phyloP scores from a whole-genome alignment of 2,888 invertebrate genomes.

The Allolobophora icterica region DNA sequence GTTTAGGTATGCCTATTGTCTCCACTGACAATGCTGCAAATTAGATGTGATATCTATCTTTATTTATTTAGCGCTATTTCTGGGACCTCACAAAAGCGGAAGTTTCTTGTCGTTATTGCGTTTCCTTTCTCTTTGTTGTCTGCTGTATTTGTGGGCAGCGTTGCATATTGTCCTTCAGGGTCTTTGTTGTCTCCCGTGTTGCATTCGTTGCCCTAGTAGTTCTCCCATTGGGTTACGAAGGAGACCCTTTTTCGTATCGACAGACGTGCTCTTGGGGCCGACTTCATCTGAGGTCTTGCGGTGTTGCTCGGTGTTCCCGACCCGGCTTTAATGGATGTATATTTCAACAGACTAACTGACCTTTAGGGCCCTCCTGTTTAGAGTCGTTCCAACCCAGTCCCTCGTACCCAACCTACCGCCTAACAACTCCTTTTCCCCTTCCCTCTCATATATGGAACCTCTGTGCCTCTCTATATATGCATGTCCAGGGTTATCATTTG shows the following conservation, averaged over 20 bases:
- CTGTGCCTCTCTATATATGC: too few relatives aligned
- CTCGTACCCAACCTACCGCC: too few relatives aligned
- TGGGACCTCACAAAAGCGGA: too few relatives aligned
- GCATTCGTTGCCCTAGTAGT: background rate
- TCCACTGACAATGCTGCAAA: too few relatives aligned
- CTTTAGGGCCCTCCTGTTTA: background rate
- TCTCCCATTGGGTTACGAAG: background rate
- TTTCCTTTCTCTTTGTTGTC: background rate
- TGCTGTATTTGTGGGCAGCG: background rate
- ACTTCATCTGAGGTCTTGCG: background rate
- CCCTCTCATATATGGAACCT: background rate
- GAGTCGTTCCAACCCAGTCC: constrained; percentile 7
- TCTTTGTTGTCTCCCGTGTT: background rate
- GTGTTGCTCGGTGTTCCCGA: background rate
- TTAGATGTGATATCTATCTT: too few relatives aligned
- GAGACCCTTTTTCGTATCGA: background rate
- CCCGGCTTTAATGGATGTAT: background rate
- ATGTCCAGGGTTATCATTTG: background rate
- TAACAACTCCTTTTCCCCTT: background rate
- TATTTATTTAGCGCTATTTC: too few relatives aligned
- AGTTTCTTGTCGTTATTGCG: too few relatives aligned
- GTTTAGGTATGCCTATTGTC: too few relatives aligned
- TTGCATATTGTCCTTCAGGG: background rate
- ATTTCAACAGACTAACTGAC: constrained; percentile 10
- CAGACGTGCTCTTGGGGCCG: background rate